Evolutionary conservation across 1,140 invertebrate genomes (phyloP), one percentile per base, ranked within the genome.

Genomic region (Bombus pascuorum): DNA sequence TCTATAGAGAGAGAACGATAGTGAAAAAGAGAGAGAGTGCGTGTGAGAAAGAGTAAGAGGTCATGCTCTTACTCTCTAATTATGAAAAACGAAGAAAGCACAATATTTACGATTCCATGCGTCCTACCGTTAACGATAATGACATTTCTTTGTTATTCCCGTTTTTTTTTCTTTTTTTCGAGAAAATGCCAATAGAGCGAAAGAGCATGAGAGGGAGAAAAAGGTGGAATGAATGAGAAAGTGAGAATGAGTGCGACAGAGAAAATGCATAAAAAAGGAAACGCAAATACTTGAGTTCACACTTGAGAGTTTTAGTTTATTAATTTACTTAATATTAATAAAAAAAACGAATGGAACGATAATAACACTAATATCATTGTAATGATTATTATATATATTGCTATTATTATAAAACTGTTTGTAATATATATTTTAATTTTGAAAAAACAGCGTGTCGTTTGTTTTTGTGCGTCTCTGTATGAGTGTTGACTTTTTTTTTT

Each of bases 341-440:
- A 53, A 66, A 79, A 37, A 91, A 93, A 92, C 81, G 89, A 93
- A 92, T 93, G 92, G 88, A 92, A 93, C 86, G 91, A 94, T 92
- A 92, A 92, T 91, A 94, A 92, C 87, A 94, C 93, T 95, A 94
- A 95, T 95, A 94, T 93, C 89, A 94, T 92, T 95, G 94, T 95
- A 94, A 94, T 93, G 93, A 92, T 94, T 92, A 94, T 93, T 91
- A 91, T 90, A 92, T 94, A 94, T 93, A 93, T 93, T 93, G 84
- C 90, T 92, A 94, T 94, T 93, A 94, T 94, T 94, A 95, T 94
- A 94, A 94, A 91, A 95, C 90, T 95, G 92, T 95, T 94, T 95
- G 94, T 94, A 94, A 95, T 95, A 95, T 95, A 95, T 95, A 93
- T 94, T 95, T 95, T 95, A 91, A 95, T 95, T 95, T 95, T 94